phyloP scores from a whole-genome alignment of 2,113 vertebrate genomes.

The Apus apus region DNA sequence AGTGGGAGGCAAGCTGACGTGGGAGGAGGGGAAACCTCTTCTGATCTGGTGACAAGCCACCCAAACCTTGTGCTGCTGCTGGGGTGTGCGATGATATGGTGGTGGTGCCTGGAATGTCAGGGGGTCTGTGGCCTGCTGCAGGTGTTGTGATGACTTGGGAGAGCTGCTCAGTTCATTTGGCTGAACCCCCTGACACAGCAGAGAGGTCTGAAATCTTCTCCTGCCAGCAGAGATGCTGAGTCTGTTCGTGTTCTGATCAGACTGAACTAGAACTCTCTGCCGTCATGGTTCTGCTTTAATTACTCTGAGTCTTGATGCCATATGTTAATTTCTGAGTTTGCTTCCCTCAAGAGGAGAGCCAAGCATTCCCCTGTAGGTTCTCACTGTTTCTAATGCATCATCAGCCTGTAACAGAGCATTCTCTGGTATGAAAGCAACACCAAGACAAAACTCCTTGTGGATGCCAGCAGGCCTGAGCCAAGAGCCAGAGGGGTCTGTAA shows the following conservation, averaged over 20 bases:
- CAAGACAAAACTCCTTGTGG: background rate
- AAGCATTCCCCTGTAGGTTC: background rate
- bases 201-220: background rate
- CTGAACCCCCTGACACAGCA: background rate
- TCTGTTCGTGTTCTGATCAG: background rate
- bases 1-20: background rate
- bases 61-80: background rate
- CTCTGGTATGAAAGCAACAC: background rate
- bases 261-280: background rate
- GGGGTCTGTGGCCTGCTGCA: background rate
- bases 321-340: background rate
- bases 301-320: background rate
- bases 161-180: background rate
- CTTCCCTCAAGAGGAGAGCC: background rate
- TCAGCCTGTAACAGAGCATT: background rate
- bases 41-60: background rate
- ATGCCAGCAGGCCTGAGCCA: background rate
- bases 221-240: background rate
- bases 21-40: background rate
- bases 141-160: background rate
- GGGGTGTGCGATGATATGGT: fast-evolving
- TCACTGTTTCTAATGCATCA: background rate
- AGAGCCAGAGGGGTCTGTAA: background rate
- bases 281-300: background rate
- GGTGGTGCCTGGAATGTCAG: background rate